A percentile compares a stretch with the other conserved stretches of the same genome.
phyloP scores from a whole-genome alignment of 2,888 invertebrate genomes.

The Xestia rhomboidea region DNA sequence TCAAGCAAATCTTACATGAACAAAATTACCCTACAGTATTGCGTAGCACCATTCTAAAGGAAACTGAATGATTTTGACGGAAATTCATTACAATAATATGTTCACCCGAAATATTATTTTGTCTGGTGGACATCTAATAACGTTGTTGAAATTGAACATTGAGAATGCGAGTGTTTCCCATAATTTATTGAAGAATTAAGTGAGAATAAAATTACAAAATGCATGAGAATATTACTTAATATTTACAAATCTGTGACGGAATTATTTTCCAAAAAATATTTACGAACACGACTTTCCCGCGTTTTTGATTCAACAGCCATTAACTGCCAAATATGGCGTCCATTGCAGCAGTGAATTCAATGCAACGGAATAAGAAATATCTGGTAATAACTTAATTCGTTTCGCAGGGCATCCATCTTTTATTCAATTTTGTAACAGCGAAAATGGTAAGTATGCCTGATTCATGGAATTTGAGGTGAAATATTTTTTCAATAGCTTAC shows the following conservation, averaged over 20 bases:
- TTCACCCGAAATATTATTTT: background rate
- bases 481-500: background rate
- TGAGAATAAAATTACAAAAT: background rate
- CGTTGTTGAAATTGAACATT: background rate
- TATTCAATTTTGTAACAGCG: constrained; percentile 77
- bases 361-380: constrained; percentile 72
- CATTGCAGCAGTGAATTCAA: constrained; percentile 68
- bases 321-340: constrained; percentile 64
- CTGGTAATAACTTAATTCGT: constrained; percentile 80
- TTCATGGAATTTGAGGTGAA: constrained; percentile 60
- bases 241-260: background rate
- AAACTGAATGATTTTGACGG: background rate
- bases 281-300: constrained; percentile 49
- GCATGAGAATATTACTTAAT: background rate
- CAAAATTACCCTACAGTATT: too few relatives aligned
- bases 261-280: constrained; percentile 34
- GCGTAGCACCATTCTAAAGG: background rate
- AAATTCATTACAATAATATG: background rate
- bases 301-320: constrained; percentile 57
- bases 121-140: background rate
- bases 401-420: constrained; percentile 71
- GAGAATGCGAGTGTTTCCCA: background rate
- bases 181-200: background rate
- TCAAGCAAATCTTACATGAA: background rate
- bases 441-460: constrained; percentile 69